Base-by-base conservation (phyloP, 2,888 invertebrate genomes). In the Heliconius hortense region DNA sequence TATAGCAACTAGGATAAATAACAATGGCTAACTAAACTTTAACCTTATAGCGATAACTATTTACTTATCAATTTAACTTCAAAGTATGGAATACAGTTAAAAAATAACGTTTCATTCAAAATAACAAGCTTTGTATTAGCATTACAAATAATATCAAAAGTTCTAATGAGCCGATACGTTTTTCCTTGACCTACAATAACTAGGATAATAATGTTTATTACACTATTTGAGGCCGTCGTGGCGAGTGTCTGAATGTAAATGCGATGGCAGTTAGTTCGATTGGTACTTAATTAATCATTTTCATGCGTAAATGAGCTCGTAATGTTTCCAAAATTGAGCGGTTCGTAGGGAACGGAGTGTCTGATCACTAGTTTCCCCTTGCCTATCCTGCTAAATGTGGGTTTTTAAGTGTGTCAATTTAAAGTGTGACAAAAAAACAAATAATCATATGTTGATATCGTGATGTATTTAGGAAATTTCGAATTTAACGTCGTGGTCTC, bases 111-210 rank as follows among this genome's bases (percentile, higher is more conserved):
- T 48, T 67, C 26, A 26, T 48, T 8, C 10, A 28, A 63, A 48
- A 66, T 39, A 66, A 67, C 26, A 26, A 67, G 69, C 31, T 48
- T 53, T 69, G 28, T 21, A 31, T 28, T 53, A 53, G 28, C 8
- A 31, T 48, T 69, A 31, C 48, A 13, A 56, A 56, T 69, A 35
- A 56, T 28, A 56, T 18, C n/a, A 4, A 31, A n/a, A 59, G 18
- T 31, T 15, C 70, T 77, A 77, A 77, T 75, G 75, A 77, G 75
- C 62, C 67, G 67, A 77, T 75, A 77, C 53, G 66, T 64, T 73
- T 77, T 77, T 77, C 77, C 77, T 77, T 63, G 75, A 59, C 70
- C 60, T 73, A 73, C 63, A 77, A 71, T 66, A 67, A 26, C 48
- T 28, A 24, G 21, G 56, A 75, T 67, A 75, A 73, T 75, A 62